Percentiles rank a stretch among this genome's conserved stretches.
These are phyloP conservation scores for Crenuchus spilurus DNA, from an alignment of 2,797 vertebrate genomes.

Conservation along the genomic window DNA sequence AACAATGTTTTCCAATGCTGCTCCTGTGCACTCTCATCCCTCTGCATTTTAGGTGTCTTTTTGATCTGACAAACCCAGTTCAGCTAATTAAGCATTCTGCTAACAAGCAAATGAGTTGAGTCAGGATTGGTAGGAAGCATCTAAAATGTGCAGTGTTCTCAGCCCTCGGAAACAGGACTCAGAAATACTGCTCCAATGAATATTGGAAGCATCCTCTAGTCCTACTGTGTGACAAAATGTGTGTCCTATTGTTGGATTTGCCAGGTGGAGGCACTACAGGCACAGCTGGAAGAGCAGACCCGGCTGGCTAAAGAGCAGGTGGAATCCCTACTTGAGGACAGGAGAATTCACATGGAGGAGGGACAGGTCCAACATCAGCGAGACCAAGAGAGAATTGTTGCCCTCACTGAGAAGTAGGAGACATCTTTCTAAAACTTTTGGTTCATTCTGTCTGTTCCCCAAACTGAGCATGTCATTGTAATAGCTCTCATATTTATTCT, in stretches of 20 bases:
- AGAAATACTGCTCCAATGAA: too few relatives aligned
- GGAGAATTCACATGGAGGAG: constrained; percentile 86
- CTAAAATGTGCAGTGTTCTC: too few relatives aligned
- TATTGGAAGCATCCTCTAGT: too few relatives aligned
- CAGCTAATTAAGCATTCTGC: too few relatives aligned
- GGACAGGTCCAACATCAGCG: constrained; percentile 81
- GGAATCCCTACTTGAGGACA: constrained; percentile 88
- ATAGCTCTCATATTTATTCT: neutral
- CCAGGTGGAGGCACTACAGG: constrained; percentile 94
- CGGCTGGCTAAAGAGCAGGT: constrained; percentile 88
- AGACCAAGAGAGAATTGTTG: constrained; percentile 83
- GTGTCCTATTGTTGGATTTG: neutral
- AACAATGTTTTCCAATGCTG: too few relatives aligned
- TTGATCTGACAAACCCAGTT: too few relatives aligned
- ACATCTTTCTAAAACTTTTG: neutral
- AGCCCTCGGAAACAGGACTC: too few relatives aligned
- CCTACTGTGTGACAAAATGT: neutral
- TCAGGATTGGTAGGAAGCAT: too few relatives aligned
- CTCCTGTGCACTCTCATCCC: too few relatives aligned
- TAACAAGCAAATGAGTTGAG: too few relatives aligned
- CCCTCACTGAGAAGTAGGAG: constrained; percentile 86
- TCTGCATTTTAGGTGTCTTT: too few relatives aligned
- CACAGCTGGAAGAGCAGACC: constrained; percentile 93
- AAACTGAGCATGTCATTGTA: neutral
- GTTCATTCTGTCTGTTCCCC: accelerated